Evolutionary conservation across 2,113 vertebrate species (phyloP), one percentile per base, ranked within the genome.

Genomic region (Tichodroma muraria): DNA sequence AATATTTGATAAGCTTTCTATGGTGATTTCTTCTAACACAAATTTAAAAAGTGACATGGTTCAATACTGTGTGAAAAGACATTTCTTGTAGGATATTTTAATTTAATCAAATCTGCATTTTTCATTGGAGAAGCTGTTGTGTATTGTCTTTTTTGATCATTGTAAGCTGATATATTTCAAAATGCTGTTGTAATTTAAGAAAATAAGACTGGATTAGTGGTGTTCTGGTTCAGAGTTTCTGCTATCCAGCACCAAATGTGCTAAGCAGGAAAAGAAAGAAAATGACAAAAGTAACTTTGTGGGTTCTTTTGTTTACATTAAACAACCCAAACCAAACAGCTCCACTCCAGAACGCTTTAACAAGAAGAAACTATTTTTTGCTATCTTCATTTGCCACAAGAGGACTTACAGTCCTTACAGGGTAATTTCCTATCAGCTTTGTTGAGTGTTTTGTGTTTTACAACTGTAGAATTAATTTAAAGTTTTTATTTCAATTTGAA

Each of bases 371-470:
- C 20, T 49, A 12, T 75, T 80, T 81, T 69, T 72, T 85, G 24
- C 66, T 94, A 90, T 94, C 92, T 96, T 80, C 4, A 13, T 81
- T 92, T 92, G 24, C 76, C 88, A 90, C 59, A 88, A 54, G 73
- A 87, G 18, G 25, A 85, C 12, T 90, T 52, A 37, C 12, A 49
- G 22, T 77, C 35, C 56, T 70, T 56, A 28, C 11, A 24, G 5
- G 53, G n/a, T n/a, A 90, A 65, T 66, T 72, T 37, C 21, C 56
- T 47, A 79, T 45, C 38, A 57, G 25, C 38, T 90, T 78, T 21
- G n/a, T 49, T 54, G 72, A 13, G 5, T 61, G 27, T 57, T 85
- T 90, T 72, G 52, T 91, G 38, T 65, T 73, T 76, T 80, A 61
- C 59, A 91, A 27, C 45, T 79, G 78, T n/a, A 86, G 50, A 94